Percentiles rank a stretch among this genome's conserved stretches.
These are phyloP conservation scores for Drosophila saltans DNA, from an alignment of 1,140 invertebrate genomes.

Conservation along the genomic window DNA sequence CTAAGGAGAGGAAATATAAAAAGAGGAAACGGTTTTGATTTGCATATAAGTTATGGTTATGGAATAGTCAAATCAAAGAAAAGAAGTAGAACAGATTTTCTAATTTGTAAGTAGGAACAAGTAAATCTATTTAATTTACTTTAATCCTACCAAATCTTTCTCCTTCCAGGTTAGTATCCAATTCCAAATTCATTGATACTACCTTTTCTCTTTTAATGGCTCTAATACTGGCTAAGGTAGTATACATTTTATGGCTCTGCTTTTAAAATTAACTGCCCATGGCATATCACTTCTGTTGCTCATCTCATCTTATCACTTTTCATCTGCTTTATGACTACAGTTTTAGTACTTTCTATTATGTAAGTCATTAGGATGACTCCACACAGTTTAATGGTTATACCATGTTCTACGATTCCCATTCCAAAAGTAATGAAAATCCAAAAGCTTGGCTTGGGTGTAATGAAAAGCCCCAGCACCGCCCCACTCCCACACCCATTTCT, in stretches of 20 bases:
- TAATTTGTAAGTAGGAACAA: background rate
- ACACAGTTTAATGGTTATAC: constrained; percentile 53
- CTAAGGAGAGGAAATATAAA: constrained; percentile 15
- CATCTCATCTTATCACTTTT: constrained; percentile 46
- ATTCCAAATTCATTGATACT: too few species aligned
- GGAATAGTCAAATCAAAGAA: background rate
- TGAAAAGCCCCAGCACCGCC: too few species aligned
- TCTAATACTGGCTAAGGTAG: background rate
- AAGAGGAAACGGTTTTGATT: constrained; percentile 34
- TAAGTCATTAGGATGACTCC: constrained; percentile 61
- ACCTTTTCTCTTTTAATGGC: constrained; percentile 20
- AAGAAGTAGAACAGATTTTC: background rate
- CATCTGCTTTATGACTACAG: constrained; percentile 66
- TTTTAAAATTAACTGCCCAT: constrained; percentile 37
- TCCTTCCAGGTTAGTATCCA: too few species aligned
- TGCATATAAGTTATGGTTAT: constrained; percentile 34
- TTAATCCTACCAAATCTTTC: too few species aligned
- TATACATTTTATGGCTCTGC: constrained; percentile 26
- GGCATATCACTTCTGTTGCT: background rate
- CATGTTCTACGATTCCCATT: constrained; percentile 20
- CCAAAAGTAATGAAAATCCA: constrained; percentile 40
- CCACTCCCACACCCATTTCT: background rate
- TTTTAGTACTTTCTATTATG: constrained; percentile 68
- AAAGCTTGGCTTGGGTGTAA: too few species aligned
- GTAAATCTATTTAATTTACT: too few species aligned